Percentiles rank a stretch among this genome's conserved stretches.
phyloP scores from a whole-genome alignment of 1,140 invertebrate species.

The Vanessa atalanta region DNA sequence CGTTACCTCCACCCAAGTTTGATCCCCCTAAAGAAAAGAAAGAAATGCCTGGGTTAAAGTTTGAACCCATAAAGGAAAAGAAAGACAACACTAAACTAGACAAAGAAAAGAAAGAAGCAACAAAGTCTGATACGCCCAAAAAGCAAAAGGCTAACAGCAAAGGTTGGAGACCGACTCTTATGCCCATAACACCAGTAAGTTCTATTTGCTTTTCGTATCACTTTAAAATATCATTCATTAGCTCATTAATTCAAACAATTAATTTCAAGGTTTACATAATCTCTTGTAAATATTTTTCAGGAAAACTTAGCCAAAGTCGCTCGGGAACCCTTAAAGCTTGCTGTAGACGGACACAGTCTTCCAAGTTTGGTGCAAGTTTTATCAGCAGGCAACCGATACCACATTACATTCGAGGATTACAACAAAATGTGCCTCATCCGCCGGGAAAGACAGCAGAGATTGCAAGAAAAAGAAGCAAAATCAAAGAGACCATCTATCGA shows the following conservation, averaged over 20 bases:
- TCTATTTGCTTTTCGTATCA: constrained; percentile 9
- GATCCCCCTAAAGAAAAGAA: constrained; percentile 58
- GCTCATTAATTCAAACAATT: not conserved
- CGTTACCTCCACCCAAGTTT: constrained; percentile 49
- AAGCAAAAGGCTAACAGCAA: constrained; percentile 80
- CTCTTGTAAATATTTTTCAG: constrained; percentile 48
- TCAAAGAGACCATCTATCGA: constrained; percentile 45
- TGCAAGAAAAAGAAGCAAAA: constrained; percentile 77
- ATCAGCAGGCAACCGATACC: constrained; percentile 84
- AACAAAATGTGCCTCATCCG: constrained; percentile 86
- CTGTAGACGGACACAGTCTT: constrained; percentile 81
- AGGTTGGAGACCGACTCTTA: constrained; percentile 85
- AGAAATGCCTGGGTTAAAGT: constrained; percentile 47
- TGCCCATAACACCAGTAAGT: constrained; percentile 82
- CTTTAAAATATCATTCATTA: not conserved
- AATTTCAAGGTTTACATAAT: not conserved
- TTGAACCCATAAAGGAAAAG: constrained; percentile 52
- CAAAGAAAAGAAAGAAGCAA: constrained; percentile 41
- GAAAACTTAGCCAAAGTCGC: constrained; percentile 71
- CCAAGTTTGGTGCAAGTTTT: constrained; percentile 83
- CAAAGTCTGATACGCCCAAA: constrained; percentile 68
- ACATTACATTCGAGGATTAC: constrained; percentile 86
- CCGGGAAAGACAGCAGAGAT: constrained; percentile 82
- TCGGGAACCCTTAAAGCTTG: constrained; percentile 78
- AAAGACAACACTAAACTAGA: constrained; percentile 41